phyloP scores from a whole-genome alignment of 2,888 invertebrate species.

The Spisula solida region DNA sequence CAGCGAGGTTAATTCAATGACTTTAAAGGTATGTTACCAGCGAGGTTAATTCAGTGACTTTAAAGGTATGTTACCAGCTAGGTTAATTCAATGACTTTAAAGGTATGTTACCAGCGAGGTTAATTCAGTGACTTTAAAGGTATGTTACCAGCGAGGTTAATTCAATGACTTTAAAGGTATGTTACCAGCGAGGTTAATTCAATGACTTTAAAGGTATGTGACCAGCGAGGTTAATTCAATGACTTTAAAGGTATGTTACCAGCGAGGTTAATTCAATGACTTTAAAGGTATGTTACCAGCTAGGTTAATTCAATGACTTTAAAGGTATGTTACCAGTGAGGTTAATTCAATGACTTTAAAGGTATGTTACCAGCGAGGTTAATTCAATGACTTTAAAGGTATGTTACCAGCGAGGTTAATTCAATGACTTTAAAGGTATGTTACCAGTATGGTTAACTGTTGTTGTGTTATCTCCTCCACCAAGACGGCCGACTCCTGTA shows the following conservation, averaged over 20 bases:
- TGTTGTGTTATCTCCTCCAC: conserved; percentile 95
- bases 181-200: conserved; percentile 90
- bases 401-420: conserved; percentile 90
- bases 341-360: conserved; percentile 88
- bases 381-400: conserved; percentile 86
- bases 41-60: conserved; percentile 89
- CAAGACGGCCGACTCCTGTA: conserved; percentile 93
- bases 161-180: too few species aligned
- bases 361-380: conserved; percentile 89
- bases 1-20: conserved; percentile 90
- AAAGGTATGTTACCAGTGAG: conserved; percentile 88
- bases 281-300: conserved; percentile 87
- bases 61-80: conserved; percentile 88
- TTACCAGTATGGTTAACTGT: conserved; percentile 92
- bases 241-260: conserved; percentile 73
- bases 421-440: too few species aligned
- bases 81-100: conserved; percentile 88
- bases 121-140: conserved; percentile 86
- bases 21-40: conserved; percentile 88
- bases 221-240: conserved; percentile 90
- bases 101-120: conserved; percentile 89
- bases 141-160: conserved; percentile 90
- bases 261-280: conserved; percentile 90
- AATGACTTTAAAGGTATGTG: neutral
- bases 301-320: conserved; percentile 89